phyloP scores from a whole-genome alignment of 2,113 vertebrate species.

The Eidolon helvum region DNA sequence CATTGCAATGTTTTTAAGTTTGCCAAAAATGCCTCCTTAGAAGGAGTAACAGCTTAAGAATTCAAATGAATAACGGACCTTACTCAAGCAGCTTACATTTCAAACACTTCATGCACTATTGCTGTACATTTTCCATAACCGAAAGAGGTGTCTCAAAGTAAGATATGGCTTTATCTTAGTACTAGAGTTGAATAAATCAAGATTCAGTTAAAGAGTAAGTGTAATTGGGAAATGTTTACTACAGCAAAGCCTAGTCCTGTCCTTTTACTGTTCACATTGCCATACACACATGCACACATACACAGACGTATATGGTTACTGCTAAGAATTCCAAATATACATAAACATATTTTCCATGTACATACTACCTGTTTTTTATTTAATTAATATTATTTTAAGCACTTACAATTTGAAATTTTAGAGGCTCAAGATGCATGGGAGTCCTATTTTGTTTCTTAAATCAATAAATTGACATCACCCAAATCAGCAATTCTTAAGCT shows the following conservation, averaged over 20 bases:
- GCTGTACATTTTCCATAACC: not conserved
- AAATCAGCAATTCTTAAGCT: not conserved
- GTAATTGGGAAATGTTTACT: not conserved
- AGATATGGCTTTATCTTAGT: not conserved
- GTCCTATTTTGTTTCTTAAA: not conserved
- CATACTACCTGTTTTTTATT: not conserved
- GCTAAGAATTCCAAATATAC: not conserved
- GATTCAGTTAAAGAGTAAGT: not conserved
- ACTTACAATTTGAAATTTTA: not conserved
- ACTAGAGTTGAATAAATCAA: not conserved
- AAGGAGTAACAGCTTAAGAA: conserved; percentile 12
- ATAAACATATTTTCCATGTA: not conserved
- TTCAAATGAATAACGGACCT: not conserved
- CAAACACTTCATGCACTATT: not conserved
- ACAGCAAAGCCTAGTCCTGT: not conserved
- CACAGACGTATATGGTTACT: not conserved
- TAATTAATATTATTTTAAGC: not conserved
- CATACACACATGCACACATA: not conserved
- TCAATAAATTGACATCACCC: not conserved
- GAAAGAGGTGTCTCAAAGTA: not conserved
- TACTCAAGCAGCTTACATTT: not conserved
- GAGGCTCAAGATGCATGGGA: not conserved
- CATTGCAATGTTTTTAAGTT: not conserved
- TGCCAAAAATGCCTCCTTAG: not conserved
- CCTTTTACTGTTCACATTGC: not conserved